Evolutionary conservation across 2,888 invertebrate genomes (phyloP), one percentile per base, ranked within the genome.

Genomic region (Dinocampus coccinellae): DNA sequence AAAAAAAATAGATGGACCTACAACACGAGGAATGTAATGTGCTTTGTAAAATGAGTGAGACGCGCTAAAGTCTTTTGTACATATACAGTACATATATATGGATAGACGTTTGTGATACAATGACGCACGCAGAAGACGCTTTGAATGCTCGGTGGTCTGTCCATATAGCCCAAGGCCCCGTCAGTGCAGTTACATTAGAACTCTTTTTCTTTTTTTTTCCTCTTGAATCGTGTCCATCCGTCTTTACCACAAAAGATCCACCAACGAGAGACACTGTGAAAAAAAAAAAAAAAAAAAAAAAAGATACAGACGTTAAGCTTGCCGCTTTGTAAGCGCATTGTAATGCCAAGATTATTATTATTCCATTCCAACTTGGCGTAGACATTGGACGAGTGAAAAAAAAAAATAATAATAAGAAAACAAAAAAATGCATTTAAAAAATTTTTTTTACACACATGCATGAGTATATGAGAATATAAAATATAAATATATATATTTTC

Each of bases 21-120:
- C 4, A 9, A 16, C 52, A 16, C 29, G 82, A 76, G 78, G 82
- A 82, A 79, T 82, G 79, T 81, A 81, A 79, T 76, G 74, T 72
- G 78, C 83, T 82, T 80, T 82, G 82, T 82, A 75, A 66, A 72
- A 70, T 75, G 76, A 79, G 81, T 78, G 81, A 80, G 78, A 79
- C 76, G 78, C 73, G 76, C n/a, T n/a, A n/a, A n/a, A 76, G 77
- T 81, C 80, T 83, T 83, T n/a, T n/a, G n/a, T 83, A 83, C 81
- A 78, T 75, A 73, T 77, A 76, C 77, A 24, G 20, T 55, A 55
- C 24, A 55, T 55, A 22, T 10, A 42, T 42, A 36, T 36, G n/a
- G 3, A 9, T 53, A 53, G 16, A 55, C 26, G 7, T 55, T 55
- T 3, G 47, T 47, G 47, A 47, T 47, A 47, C 47, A 47, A 47